Evolutionary conservation across 2,888 invertebrate species (phyloP), one percentile per base, ranked within the genome.

Genomic region (Nycteola revayana): DNA sequence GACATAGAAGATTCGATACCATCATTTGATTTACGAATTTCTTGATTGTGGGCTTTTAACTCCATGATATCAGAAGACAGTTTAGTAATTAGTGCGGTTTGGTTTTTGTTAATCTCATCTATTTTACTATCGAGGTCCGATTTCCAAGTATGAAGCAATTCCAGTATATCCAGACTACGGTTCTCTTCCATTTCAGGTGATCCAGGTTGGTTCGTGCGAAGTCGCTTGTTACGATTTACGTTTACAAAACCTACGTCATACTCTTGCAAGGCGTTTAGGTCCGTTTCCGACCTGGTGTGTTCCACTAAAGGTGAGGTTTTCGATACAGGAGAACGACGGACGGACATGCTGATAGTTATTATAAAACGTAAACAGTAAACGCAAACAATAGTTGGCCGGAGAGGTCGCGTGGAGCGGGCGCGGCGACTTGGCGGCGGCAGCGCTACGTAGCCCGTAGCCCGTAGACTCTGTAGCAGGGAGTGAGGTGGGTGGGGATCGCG

Each of bases 81-180:
- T 23, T 29, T 23, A 1, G 23, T 5, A 6, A 29, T 29, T 1
- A 29, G n/a, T 7, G 23, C 7, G 4, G 22, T 29, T 29, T 29
- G 29, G 1, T 29, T 29, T 2, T 1, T 9, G 14, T 8, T 23
- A 5, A 29, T 23, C 1, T 29, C 23, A 3, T 29, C 14, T 5
- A 29, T 1, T 29, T 29, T 29, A 1, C 22, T 5, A 8, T 29
- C 29, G 23, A 18, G 6, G 10, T 29, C 29, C 1, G 10, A 4
- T 14, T 29, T 29, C 29, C 29, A 29, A 6, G 4, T 8, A n/a
- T 23, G 22, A 6, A 29, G 8, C 14, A 29, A 7, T 23, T 3
- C 29, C 22, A 29, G 2, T 5, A 29, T 29, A 8, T 29, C 29
- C n/a, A n/a, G n/a, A n/a, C n/a, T n/a, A n/a, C n/a, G n/a, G 28